phyloP scores from a whole-genome alignment of 1,140 invertebrate genomes.

The Diorhabda sublineata region DNA sequence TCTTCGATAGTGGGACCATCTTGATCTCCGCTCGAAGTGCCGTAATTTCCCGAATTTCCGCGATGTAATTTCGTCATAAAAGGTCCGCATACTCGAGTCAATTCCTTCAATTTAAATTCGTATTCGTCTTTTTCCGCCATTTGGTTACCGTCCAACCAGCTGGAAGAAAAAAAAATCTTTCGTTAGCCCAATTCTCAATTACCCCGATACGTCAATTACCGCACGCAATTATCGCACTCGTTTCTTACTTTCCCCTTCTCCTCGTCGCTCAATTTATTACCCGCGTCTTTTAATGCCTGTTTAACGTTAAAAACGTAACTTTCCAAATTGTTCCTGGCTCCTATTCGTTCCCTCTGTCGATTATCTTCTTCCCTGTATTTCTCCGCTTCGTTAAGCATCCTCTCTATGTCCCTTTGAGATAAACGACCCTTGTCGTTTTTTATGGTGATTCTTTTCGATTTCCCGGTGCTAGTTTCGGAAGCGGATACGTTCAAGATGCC shows the following conservation, averaged over 20 bases:
- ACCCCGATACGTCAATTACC: neutral
- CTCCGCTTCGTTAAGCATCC: slow-evolving; percentile 68
- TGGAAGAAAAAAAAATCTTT: slow-evolving; percentile 11
- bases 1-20: slow-evolving; percentile 47
- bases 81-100: slow-evolving; percentile 49
- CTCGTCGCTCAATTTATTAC: slow-evolving; percentile 36
- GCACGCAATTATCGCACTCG: slow-evolving; percentile 54
- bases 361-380: slow-evolving; percentile 57
- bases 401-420: slow-evolving; percentile 52
- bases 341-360: slow-evolving; percentile 55
- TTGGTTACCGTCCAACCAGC: slow-evolving; percentile 66
- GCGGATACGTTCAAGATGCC: slow-evolving; percentile 62
- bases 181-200: neutral
- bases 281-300: slow-evolving; percentile 40
- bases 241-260: slow-evolving; percentile 48
- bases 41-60: slow-evolving; percentile 23
- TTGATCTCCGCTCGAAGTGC: slow-evolving; percentile 18
- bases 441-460: slow-evolving; percentile 57
- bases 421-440: slow-evolving; percentile 56
- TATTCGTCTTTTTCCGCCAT: slow-evolving; percentile 60
- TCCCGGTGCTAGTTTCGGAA: slow-evolving; percentile 59
- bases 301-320: slow-evolving; percentile 64
- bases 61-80: slow-evolving; percentile 53
- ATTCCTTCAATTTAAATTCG: slow-evolving; percentile 53
- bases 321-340: slow-evolving; percentile 65